Evolutionary conservation across 2,113 vertebrate species (phyloP), one percentile per base, ranked within the genome.

Genomic region (Thymallus thymallus): DNA sequence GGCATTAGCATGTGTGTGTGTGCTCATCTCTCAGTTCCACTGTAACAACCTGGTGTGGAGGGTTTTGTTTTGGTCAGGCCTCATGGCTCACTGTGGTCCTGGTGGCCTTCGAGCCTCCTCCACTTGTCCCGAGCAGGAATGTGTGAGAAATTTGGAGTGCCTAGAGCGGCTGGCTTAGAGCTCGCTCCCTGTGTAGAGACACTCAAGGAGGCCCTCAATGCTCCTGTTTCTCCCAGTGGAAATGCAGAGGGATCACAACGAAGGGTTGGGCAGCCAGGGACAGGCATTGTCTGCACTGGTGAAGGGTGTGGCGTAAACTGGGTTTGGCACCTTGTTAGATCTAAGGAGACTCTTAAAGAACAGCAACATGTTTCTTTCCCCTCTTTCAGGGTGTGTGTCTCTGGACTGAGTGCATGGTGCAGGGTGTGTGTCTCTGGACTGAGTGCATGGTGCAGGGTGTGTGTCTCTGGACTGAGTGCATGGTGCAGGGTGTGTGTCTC

Each of bases 1-100:
- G 6, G 58, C 61, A 48, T 83, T 68, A n/a, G 32, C 16, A 6
- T 67, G 30, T 35, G 30, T 35, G 30, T 41, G 63, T 30, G 63
- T 65, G 63, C 61, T 26, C 58, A 45, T 67, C 48, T 76, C 72
- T 71, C 81, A 76, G 80, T 80, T 79, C 71, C 70, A 67, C 74
- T 82, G 84, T 85, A 85, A 87, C 78, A 82, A 85, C 70, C 81
- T 82, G 74, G 66, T 80, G 35, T 66, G 68, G 22, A 58, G 73
- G 84, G 71, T 74, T 64, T 78, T 85, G 83, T 86, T 87, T 78
- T 80, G 73, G 78, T 26, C 62, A 74, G 71, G 48, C 48, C 48
- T 84, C 67, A 77, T 80, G 80, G n/a, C n/a, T n/a, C n/a, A n/a
- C n/a, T n/a, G n/a, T n/a, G n/a, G 29, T 65, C 74, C 72, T 78